These are phyloP conservation scores for Pogonophryne albipinna DNA, from an alignment of 2,797 vertebrate species.

Conservation along the genomic window DNA sequence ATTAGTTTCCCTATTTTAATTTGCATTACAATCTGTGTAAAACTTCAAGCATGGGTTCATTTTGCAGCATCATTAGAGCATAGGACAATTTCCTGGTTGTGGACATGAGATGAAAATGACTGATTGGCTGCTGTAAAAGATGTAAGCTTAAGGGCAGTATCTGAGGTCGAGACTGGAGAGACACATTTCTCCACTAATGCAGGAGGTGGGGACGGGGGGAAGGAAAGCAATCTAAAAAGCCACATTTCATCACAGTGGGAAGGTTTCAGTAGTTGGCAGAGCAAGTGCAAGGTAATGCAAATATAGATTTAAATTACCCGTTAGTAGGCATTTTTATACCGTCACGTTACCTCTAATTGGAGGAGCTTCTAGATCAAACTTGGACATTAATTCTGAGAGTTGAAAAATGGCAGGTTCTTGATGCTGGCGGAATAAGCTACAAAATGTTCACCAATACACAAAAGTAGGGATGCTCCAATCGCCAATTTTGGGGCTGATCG, in stretches of 20 bases:
- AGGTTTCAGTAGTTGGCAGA: slow-evolving; percentile 15
- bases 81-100: slow-evolving; percentile 64
- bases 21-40: slow-evolving; percentile 49
- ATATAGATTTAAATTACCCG: slow-evolving; percentile 14
- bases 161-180: slow-evolving; percentile 33
- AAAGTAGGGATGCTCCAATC: too few species aligned
- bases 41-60: slow-evolving; percentile 58
- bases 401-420: not conserved
- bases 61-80: slow-evolving; percentile 66
- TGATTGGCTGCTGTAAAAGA: slow-evolving; percentile 58
- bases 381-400: slow-evolving; percentile 13
- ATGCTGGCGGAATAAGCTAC: not conserved
- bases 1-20: slow-evolving; percentile 51
- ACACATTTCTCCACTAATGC: slow-evolving; percentile 50
- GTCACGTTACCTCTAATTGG: slow-evolving; percentile 22
- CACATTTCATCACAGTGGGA: slow-evolving; percentile 40
- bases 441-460: not conserved
- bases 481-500: too few species aligned
- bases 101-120: slow-evolving; percentile 56
- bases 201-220: not conserved
- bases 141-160: slow-evolving; percentile 53
- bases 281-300: slow-evolving; percentile 2
- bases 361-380: slow-evolving; percentile 15
- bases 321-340: slow-evolving; percentile 2
- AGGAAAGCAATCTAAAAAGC: slow-evolving; percentile 37